Evolutionary conservation across 2,797 vertebrate genomes (phyloP).

Genomic region (Poecilia picta): DNA sequence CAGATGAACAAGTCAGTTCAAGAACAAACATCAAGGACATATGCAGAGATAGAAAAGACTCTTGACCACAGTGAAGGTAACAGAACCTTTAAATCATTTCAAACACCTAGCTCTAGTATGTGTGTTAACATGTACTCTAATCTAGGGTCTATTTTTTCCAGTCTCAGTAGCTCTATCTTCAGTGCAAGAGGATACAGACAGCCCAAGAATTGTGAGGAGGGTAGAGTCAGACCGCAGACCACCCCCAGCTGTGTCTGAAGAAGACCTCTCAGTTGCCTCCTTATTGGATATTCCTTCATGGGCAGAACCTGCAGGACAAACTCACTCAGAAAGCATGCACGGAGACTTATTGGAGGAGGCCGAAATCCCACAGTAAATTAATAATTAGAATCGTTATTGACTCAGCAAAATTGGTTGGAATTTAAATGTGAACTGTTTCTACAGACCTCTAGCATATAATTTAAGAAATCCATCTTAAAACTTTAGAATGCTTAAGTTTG

Average conservation of each 20-base stretch:
- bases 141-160: slow-evolving; percentile 42
- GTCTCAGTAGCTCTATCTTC: slow-evolving; percentile 87
- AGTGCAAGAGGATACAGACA: slow-evolving; percentile 88
- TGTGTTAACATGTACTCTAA: slow-evolving; percentile 13
- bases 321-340: slow-evolving; percentile 85
- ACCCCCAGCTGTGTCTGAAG: slow-evolving; percentile 94
- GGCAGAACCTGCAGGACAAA: slow-evolving; percentile 84
- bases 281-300: slow-evolving; percentile 88
- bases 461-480: background rate
- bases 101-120: slow-evolving; percentile 4
- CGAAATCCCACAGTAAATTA: slow-evolving; percentile 80
- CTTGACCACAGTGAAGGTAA: slow-evolving; percentile 96
- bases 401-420: background rate
- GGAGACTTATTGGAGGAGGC: slow-evolving; percentile 88
- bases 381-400: slow-evolving; percentile 22
- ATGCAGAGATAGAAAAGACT: slow-evolving; percentile 91
- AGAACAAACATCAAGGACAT: slow-evolving; percentile 85
- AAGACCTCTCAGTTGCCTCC: slow-evolving; percentile 92
- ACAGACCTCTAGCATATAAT: background rate
- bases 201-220: slow-evolving; percentile 79
- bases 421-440: background rate
- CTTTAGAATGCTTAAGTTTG: background rate
- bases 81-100: background rate
- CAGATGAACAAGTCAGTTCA: slow-evolving; percentile 86
- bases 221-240: slow-evolving; percentile 80